These are phyloP conservation scores for Rhingia campestris DNA, from an alignment of 2,888 invertebrate species.

Conservation along the genomic window DNA sequence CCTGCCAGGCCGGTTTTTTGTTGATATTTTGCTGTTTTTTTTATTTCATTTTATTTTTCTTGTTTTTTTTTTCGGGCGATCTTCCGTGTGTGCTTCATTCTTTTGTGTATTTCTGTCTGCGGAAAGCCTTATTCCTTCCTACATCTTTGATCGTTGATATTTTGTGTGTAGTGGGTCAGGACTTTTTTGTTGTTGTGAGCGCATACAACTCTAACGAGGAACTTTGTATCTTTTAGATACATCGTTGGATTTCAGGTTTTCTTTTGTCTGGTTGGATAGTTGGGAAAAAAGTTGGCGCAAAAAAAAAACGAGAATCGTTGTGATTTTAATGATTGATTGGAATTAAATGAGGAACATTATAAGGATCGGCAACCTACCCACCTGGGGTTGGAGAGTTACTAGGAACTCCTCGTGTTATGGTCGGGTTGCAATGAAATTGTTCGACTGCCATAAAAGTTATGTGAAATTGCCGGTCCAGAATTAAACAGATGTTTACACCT, in stretches of 20 bases:
- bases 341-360: slow-evolving; percentile 25
- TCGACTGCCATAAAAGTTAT: slow-evolving; percentile 19
- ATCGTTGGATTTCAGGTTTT: slow-evolving; percentile 57
- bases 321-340: slow-evolving; percentile 35
- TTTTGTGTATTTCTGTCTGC: slow-evolving; percentile 41
- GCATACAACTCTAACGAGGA: neutral
- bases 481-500: slow-evolving; percentile 8
- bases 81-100: slow-evolving; percentile 47
- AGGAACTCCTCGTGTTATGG: neutral
- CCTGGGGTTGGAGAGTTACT: neutral
- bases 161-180: slow-evolving; percentile 63
- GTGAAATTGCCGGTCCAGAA: slow-evolving; percentile 48
- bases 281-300: slow-evolving; percentile 29
- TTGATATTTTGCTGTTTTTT: slow-evolving; percentile 42
- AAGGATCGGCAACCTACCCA: slow-evolving; percentile 5
- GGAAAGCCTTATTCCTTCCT: slow-evolving; percentile 32
- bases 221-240: slow-evolving; percentile 14
- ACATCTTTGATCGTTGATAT: slow-evolving; percentile 24
- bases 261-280: neutral
- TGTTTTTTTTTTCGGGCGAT: slow-evolving; percentile 39
- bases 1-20: slow-evolving; percentile 66
- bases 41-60: slow-evolving; percentile 31
- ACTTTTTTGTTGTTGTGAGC: slow-evolving; percentile 45
- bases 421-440: neutral
- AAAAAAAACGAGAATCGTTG: slow-evolving; percentile 4